These are phyloP conservation scores for Mareca strepera DNA, from an alignment of 2,797 vertebrate genomes.

Conservation along the genomic window DNA sequence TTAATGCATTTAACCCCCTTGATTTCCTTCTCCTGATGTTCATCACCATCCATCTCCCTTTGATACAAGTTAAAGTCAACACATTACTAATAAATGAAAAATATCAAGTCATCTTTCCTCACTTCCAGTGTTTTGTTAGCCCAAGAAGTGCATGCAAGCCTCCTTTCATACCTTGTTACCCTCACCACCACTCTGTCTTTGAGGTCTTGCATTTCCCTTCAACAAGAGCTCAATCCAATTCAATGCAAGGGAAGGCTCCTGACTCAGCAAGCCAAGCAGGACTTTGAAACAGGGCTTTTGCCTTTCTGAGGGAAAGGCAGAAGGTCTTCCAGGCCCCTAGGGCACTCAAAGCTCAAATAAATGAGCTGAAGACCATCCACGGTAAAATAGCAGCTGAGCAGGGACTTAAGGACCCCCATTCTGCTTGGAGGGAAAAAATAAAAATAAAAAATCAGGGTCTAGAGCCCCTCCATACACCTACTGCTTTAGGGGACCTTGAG, in stretches of 20 bases:
- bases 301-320: not conserved
- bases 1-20: not conserved
- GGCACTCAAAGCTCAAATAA: not conserved
- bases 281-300: not conserved
- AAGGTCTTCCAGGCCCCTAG: not conserved
- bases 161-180: not conserved
- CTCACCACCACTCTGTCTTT: not conserved
- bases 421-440: not conserved
- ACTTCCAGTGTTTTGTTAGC: not conserved
- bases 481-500: not conserved
- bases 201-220: not conserved
- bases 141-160: not conserved
- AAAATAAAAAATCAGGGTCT: not conserved
- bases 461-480: accelerated
- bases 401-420: not conserved
- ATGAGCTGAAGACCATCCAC: not conserved
- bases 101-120: not conserved
- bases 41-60: not conserved
- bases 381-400: not conserved
- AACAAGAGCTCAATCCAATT: not conserved
- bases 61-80: not conserved
- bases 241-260: not conserved
- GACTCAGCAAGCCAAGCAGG: not conserved
- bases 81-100: not conserved
- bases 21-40: not conserved